Base-by-base conservation (phyloP, 2,888 invertebrate genomes). In the Blastobasis lacticolella region DNA sequence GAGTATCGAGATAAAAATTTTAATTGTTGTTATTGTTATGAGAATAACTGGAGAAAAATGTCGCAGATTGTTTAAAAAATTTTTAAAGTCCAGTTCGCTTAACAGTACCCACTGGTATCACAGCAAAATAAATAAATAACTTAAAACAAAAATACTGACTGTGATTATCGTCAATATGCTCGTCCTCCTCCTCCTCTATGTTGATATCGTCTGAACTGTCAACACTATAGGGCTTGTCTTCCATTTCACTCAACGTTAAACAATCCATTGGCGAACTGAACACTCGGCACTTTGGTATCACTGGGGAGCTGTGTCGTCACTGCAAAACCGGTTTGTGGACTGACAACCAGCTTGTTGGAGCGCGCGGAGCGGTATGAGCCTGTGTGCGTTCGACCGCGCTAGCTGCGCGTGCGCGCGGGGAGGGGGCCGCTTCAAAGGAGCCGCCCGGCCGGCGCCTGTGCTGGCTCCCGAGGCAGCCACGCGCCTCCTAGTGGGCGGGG, bases 141-240 rank as follows among this genome's bases (percentile, higher is more conserved):
- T 1, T 3, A 23, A 52, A 23, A 61, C 46, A 42, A 43, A 45
- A 52, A 56, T 49, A 73, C 88, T 77, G 63, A 88, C 87, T 82
- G 62, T 82, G 82, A 74, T 76, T 86, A 51, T 79, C 80, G 60
- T 82, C 86, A 57, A 80, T 77, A 54, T 80, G 79, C 41, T 74
- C 75, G 5, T 54, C 54, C 40, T 55, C 55, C 52, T 56, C 56
- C 52, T 87, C 86, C 62, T 88, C 88, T 46, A 88, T 84, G 64
- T 88, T 86, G 57, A 88, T 83, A 75, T 88, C 88, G 67, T 88
- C 88, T 41, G 83, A 88, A 80, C 87, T 87, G 58, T 87, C 88
- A 73, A 86, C 85, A 86, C 87, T 86, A 69, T 81, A 87, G 52
- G 84, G 79, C 64, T 86, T 88, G 64, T 88, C 87, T 79, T 88